Percentiles rank a stretch among this genome's conserved stretches.
These are phyloP conservation scores for Coremacera marginata DNA, from an alignment of 2,888 invertebrate species.

Conservation along the genomic window DNA sequence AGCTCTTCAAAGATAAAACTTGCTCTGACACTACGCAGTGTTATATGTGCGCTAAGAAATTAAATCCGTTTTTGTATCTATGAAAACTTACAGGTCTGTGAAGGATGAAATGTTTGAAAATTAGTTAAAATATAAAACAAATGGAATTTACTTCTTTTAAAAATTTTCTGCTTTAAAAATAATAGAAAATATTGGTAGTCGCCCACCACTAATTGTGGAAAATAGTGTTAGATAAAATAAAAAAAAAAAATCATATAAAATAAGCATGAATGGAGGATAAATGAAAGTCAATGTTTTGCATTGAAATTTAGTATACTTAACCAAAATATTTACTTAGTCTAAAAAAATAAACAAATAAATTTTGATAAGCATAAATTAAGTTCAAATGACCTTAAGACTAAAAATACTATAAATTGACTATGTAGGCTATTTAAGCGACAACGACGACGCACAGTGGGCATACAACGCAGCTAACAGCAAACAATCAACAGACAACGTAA, in stretches of 20 bases:
- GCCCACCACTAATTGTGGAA: too few species aligned
- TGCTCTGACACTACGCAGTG: not conserved
- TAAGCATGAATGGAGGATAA: not conserved
- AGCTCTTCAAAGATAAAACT: not conserved
- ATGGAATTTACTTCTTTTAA: not conserved
- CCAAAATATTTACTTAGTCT: slow-evolving; percentile 17
- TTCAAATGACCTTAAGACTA: slow-evolving; percentile 10
- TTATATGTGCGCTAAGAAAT: not conserved
- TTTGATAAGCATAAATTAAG: not conserved
- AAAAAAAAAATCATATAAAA: slow-evolving; percentile 1
- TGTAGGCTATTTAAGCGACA: too few species aligned
- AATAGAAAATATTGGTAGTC: not conserved
- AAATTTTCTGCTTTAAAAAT: not conserved
- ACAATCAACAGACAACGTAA: too few species aligned
- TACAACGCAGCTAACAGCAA: too few species aligned
- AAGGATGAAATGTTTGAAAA: slow-evolving; percentile 4
- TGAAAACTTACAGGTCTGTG: slow-evolving; percentile 25
- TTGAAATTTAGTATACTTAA: not conserved
- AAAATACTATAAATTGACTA: not conserved
- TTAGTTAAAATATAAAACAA: not conserved
- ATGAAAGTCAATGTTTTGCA: not conserved
- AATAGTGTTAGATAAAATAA: not conserved
- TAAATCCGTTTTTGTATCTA: not conserved
- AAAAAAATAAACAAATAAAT: slow-evolving; percentile 1
- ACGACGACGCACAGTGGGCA: too few species aligned